phyloP scores from a whole-genome alignment of 2,888 invertebrate species.

The Megalurothrips usitatus region DNA sequence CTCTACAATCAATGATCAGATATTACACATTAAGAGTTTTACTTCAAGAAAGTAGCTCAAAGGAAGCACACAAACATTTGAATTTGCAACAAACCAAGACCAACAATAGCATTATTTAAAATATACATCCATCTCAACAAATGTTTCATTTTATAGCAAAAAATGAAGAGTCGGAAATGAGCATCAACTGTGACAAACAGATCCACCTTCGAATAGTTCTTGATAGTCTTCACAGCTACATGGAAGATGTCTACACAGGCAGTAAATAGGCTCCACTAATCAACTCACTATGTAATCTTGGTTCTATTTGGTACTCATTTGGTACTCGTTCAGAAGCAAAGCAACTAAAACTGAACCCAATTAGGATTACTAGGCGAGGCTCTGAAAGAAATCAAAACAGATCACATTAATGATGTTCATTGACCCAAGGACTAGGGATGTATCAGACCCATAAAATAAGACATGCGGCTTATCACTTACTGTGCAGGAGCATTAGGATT shows the following conservation, averaged over 20 bases:
- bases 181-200: background rate
- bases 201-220: background rate
- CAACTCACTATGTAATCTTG: background rate
- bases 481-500: constrained; percentile 25
- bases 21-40: background rate
- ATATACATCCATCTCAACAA: background rate
- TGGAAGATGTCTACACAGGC: constrained; percentile 6
- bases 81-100: background rate
- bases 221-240: background rate
- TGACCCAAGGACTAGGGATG: background rate
- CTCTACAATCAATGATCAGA: background rate
- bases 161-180: no score
- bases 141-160: no score
- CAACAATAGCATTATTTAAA: background rate
- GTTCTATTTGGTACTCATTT: constrained; percentile 17
- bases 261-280: background rate
- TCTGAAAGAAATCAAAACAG: constrained; percentile 31
- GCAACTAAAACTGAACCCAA: constrained; percentile 41
- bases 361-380: constrained; percentile 40
- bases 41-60: background rate
- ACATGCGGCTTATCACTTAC: background rate
- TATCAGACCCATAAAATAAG: background rate
- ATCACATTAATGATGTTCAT: background rate
- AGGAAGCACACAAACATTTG: background rate
- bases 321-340: constrained; percentile 13